These are phyloP conservation scores for Synchiropus splendidus DNA, from an alignment of 2,113 vertebrate genomes.

Conservation along the genomic window DNA sequence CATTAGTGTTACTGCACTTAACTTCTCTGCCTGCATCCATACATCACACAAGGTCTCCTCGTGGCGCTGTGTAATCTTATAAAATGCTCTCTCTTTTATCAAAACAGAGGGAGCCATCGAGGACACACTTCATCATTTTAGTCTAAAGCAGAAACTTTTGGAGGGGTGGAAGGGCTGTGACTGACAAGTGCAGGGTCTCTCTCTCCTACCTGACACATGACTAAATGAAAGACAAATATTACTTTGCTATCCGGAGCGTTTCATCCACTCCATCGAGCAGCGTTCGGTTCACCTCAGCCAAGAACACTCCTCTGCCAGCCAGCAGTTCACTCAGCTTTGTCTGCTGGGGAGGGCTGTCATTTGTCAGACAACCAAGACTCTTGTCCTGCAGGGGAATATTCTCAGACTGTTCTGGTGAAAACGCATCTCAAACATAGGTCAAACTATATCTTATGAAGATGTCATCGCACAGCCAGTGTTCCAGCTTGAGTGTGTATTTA, in stretches of 20 bases:
- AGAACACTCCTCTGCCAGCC: conserved; percentile 15
- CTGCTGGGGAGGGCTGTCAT: no score
- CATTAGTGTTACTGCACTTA: no score
- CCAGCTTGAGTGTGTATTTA: no score
- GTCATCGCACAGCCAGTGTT: no score
- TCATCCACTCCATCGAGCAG: conserved; percentile 14
- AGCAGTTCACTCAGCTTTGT: no score
- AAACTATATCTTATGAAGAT: no score
- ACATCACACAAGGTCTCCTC: conserved; percentile 5
- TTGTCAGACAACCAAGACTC: no score
- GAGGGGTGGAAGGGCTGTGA: no score
- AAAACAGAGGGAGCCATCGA: conserved; percentile 12
- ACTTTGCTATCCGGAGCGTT: conserved; percentile 32
- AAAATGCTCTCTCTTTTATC: conserved; percentile 23
- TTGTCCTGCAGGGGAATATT: no score
- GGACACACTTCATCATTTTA: conserved; percentile 26
- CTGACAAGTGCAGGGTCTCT: conserved; percentile 1
- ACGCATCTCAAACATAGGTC: no score
- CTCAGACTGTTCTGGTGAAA: no score
- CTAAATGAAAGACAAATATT: conserved; percentile 37
- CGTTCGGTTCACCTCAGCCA: conserved; percentile 13
- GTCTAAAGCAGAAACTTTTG: conserved; percentile 1
- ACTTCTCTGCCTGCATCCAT: conserved; percentile 3
- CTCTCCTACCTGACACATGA: conserved; percentile 14
- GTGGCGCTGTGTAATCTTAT: conserved; percentile 14